A percentile compares a stretch with the other conserved stretches of the same genome.
Conservation (phyloP, 2,888 invertebrate species). For the Diadegma fenestrale region DNA sequence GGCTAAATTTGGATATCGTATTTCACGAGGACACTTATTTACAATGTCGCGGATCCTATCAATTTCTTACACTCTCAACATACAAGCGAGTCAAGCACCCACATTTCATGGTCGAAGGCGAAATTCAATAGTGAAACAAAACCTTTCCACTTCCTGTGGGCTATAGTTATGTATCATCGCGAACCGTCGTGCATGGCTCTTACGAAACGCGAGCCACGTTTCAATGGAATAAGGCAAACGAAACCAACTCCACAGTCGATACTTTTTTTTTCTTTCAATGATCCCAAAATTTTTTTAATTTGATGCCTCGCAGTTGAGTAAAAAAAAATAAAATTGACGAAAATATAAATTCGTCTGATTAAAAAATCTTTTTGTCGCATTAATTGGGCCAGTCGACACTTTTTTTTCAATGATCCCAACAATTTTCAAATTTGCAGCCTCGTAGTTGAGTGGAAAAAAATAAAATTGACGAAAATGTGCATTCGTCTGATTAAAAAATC, state of each 20-base stretch:
- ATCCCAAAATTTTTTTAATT: not conserved
- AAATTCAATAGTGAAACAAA: conserved; percentile 4
- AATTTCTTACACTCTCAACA: conserved; percentile 1
- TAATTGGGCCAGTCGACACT: too few species aligned
- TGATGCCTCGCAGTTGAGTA: not conserved
- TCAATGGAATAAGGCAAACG: not conserved
- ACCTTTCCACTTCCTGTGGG: not conserved
- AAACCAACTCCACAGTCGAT: not conserved
- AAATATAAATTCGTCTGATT: not conserved
- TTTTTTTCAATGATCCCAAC: not conserved
- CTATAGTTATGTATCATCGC: not conserved
- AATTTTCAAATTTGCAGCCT: not conserved
- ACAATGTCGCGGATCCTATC: not conserved
- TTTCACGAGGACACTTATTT: not conserved
- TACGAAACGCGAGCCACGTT: not conserved
- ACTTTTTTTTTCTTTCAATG: not conserved
- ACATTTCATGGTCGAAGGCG: conserved; percentile 2
- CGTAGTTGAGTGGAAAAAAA: not conserved
- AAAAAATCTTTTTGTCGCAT: not conserved
- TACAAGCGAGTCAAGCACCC: not conserved
- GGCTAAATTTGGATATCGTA: conserved; percentile 1
- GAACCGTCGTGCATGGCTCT: not conserved
- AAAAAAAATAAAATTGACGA: not conserved
- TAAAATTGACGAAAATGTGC: not conserved
- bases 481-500: not conserved